Evolutionary conservation across 1,140 invertebrate genomes (phyloP).

Genomic region (Hypothenemus hampei): DNA sequence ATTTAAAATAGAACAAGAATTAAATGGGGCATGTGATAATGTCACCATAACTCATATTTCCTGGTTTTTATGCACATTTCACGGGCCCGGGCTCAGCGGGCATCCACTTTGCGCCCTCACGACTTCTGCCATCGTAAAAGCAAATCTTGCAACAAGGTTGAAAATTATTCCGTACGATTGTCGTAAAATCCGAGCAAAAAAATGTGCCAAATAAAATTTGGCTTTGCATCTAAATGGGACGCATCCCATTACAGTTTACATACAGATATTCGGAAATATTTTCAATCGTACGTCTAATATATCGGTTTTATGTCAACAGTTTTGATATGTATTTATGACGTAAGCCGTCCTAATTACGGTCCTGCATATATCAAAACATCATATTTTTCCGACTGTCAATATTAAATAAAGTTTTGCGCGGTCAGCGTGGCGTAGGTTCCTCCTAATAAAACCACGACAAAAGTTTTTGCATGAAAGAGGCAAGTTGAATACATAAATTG

Average conservation of each 20-base stretch:
- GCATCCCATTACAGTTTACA: constrained; percentile 11
- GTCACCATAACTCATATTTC: constrained; percentile 42
- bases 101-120: constrained; percentile 28
- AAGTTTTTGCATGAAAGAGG: constrained; percentile 16
- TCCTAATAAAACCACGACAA: constrained; percentile 21
- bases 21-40: constrained; percentile 44
- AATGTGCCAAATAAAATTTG: constrained; percentile 28
- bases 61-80: constrained; percentile 29
- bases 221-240: constrained; percentile 23
- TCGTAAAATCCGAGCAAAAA: constrained; percentile 19
- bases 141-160: constrained; percentile 30
- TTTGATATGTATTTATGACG: no score
- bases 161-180: constrained; percentile 27
- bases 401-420: constrained; percentile 17
- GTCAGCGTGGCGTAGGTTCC: constrained; percentile 19
- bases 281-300: no score
- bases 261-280: no score
- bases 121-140: constrained; percentile 25
- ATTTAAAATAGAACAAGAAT: constrained; percentile 42
- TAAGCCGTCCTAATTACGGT: no score
- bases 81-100: constrained; percentile 24
- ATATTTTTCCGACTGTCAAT: constrained; percentile 18
- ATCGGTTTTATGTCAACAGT: no score
- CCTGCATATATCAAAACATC: neutral
- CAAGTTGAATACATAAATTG: constrained; percentile 24